phyloP scores from a whole-genome alignment of 2,113 vertebrate genomes.

The Sander lucioperca region DNA sequence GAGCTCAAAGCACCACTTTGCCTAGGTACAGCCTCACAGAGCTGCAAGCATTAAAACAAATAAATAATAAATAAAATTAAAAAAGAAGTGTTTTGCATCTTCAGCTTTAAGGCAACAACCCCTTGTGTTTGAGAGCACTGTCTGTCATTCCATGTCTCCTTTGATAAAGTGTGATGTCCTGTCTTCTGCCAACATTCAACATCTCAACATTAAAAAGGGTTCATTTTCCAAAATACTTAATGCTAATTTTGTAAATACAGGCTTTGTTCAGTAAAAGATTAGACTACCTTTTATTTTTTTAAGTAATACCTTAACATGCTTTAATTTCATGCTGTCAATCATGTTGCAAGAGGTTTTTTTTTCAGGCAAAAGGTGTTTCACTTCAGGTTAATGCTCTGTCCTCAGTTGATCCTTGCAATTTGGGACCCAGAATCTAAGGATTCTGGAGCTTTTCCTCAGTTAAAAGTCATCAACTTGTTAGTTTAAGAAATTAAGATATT shows the following conservation, averaged over 20 bases:
- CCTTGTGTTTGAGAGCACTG: constrained; percentile 4
- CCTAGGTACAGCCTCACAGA: background rate
- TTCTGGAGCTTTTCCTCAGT: constrained; percentile 7
- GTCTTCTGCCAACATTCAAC: constrained; percentile 24
- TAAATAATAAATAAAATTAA: background rate
- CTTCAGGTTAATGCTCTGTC: constrained; percentile 34
- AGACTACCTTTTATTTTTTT: constrained; percentile 23
- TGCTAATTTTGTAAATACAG: constrained; percentile 14
- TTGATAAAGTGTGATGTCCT: constrained; percentile 13
- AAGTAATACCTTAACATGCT: constrained; percentile 23
- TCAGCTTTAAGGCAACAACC: background rate
- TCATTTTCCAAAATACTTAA: constrained; percentile 21
- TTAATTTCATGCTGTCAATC: constrained; percentile 45
- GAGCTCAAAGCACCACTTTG: background rate
- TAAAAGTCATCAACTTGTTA: constrained; percentile 9
- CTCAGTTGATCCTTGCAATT: constrained; percentile 36
- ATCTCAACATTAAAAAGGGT: constrained; percentile 16
- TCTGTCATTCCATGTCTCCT: constrained; percentile 2
- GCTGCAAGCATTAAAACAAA: background rate
- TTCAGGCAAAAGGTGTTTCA: constrained; percentile 5
- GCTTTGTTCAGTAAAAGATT: constrained; percentile 8
- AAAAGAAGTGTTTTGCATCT: background rate
- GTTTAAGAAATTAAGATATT: constrained; percentile 25
- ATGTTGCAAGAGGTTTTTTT: background rate
- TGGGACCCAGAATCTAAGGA: background rate